These are phyloP conservation scores for Pseudococcus jackbeardsleyi DNA, from an alignment of 2,888 invertebrate genomes.

Conservation along the genomic window DNA sequence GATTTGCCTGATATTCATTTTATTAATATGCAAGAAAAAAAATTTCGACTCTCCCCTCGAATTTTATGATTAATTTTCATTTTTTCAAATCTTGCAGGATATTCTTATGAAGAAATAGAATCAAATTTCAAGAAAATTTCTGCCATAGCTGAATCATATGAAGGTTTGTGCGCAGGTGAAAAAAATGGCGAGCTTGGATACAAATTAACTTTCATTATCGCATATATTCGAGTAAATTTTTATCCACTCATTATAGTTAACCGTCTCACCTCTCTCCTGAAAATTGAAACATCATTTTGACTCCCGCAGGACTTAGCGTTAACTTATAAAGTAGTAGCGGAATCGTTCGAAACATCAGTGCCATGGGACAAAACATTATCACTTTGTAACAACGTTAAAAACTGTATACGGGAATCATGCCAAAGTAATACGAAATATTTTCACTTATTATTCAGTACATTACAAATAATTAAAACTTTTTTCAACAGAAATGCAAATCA, in stretches of 20 bases:
- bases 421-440: conserved; percentile 69
- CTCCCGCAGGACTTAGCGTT: conserved; percentile 86
- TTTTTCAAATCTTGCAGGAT: conserved; percentile 33
- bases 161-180: conserved; percentile 92
- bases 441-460: not conserved
- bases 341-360: conserved; percentile 99
- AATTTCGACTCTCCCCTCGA: not conserved
- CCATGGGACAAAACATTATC: conserved; percentile 92
- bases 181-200: conserved; percentile 96
- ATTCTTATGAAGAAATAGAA: conserved; percentile 37
- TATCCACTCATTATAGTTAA: not conserved
- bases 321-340: conserved; percentile 88
- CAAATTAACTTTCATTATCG: conserved; percentile 96
- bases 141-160: conserved; percentile 80
- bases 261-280: not conserved
- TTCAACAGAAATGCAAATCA: conserved; percentile 71
- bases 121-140: conserved; percentile 76
- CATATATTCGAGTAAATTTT: conserved; percentile 86
- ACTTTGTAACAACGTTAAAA: conserved; percentile 92
- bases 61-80: not conserved
- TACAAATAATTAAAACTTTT: conserved; percentile 10
- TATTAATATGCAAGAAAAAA: not conserved
- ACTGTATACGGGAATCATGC: conserved; percentile 77
- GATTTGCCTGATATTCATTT: no score
- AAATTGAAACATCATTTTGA: conserved; percentile 49